phyloP scores from a whole-genome alignment of 2,113 vertebrate species.

The Corapipo altera region DNA sequence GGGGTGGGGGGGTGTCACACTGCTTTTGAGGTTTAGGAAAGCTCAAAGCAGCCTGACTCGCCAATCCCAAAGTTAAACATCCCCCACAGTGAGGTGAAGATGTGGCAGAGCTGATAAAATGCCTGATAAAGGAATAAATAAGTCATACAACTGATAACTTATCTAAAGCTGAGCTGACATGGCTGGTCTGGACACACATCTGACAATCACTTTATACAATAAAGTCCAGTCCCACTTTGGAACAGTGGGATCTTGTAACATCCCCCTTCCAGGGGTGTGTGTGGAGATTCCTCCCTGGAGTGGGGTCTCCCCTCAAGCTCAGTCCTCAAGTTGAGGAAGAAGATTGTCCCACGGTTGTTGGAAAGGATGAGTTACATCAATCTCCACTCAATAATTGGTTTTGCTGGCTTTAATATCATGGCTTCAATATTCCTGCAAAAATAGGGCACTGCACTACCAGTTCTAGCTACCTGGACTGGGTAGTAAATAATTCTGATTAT shows the following conservation, averaged over 20 bases:
- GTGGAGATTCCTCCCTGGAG: not conserved
- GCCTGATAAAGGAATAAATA: not conserved
- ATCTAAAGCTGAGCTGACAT: not conserved
- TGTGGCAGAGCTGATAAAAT: not conserved
- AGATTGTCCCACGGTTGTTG: too few species aligned
- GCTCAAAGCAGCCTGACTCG: not conserved
- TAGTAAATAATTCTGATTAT: not conserved
- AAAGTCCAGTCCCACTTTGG: not conserved
- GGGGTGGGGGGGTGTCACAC: not conserved
- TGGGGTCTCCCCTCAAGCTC: not conserved
- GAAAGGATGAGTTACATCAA: not conserved
- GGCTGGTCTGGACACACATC: not conserved
- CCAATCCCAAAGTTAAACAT: not conserved
- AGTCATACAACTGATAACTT: not conserved
- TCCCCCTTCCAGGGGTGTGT: fast-evolving
- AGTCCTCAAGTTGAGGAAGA: not conserved
- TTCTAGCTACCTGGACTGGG: not conserved
- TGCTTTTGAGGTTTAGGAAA: not conserved
- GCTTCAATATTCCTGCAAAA: not conserved
- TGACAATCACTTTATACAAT: not conserved
- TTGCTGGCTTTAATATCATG: not conserved
- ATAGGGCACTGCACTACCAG: too few species aligned
- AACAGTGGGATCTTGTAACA: not conserved
- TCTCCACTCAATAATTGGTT: not conserved
- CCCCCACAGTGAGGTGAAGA: not conserved